Evolutionary conservation across 1,140 invertebrate species (phyloP).

Genomic region (Bombus ignitus): DNA sequence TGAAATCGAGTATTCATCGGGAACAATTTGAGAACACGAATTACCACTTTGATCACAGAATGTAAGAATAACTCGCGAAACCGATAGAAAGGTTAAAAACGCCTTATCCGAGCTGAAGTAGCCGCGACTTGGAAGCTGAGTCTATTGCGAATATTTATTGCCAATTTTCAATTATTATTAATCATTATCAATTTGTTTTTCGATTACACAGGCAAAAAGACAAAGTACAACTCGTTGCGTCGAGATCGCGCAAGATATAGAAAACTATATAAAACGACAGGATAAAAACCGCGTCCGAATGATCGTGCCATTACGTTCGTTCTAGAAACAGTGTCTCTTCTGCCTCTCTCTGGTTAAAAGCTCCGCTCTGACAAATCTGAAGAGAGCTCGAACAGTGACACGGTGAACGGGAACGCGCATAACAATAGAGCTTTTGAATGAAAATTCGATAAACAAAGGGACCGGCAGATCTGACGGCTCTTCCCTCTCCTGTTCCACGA

Average conservation of each 20-base stretch:
- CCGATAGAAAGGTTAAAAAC: not conserved
- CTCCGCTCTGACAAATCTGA: not conserved
- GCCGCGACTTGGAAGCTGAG: not conserved
- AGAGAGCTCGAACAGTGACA: not conserved
- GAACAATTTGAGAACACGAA: not conserved
- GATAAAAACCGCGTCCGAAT: not conserved
- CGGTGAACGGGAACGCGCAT: not conserved
- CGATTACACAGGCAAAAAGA: too few species aligned
- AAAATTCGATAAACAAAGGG: conserved; percentile 47
- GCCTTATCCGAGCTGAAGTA: not conserved
- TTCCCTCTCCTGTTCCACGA: not conserved
- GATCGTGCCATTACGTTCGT: not conserved
- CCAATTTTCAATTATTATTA: too few species aligned
- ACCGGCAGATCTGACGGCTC: not conserved
- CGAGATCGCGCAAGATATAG: too few species aligned
- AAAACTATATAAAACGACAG: not conserved
- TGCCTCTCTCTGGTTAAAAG: not conserved
- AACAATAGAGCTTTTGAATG: conserved; percentile 37
- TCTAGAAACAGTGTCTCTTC: not conserved
- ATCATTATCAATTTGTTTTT: too few species aligned
- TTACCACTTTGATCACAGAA: not conserved
- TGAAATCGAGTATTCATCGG: not conserved
- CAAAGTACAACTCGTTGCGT: too few species aligned
- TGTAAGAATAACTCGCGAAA: not conserved
- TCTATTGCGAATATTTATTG: too few species aligned